A percentile compares a stretch with the other conserved stretches of the same genome.
phyloP scores from a whole-genome alignment of 1,140 invertebrate species.

The Heliothis subflexa region DNA sequence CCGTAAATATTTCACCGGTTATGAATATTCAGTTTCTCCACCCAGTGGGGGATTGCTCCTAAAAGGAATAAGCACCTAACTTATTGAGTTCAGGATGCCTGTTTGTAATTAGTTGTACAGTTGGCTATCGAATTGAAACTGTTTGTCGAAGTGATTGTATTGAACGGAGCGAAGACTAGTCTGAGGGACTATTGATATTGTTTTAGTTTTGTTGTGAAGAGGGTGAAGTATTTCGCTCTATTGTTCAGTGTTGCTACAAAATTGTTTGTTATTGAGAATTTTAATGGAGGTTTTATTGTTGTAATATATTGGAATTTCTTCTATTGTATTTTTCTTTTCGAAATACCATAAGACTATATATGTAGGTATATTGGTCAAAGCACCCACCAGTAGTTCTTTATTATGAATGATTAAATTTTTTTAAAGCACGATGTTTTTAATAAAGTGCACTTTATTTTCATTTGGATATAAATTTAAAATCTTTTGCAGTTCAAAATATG shows the following conservation, averaged over 20 bases:
- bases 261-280: constrained; percentile 25
- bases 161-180: not conserved
- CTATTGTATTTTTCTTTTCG: no score
- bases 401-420: no score
- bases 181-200: constrained; percentile 20
- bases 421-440: no score
- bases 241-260: not conserved
- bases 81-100: constrained; percentile 34
- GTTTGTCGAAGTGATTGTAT: constrained; percentile 33
- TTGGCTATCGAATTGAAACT: constrained; percentile 41
- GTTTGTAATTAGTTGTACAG: constrained; percentile 48
- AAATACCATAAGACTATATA: no score
- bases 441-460: no score
- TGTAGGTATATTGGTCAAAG: no score
- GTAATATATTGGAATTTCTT: not conserved
- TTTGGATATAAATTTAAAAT: not conserved
- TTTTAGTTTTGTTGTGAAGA: constrained; percentile 20
- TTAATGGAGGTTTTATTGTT: not conserved
- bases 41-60: not conserved
- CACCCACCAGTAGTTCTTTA: no score
- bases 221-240: not conserved
- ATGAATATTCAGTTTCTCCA: constrained; percentile 52
- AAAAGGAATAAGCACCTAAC: constrained; percentile 43
- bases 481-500: not conserved
- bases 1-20: constrained; percentile 53